Evolutionary conservation across 2,113 vertebrate species (phyloP), one percentile per base, ranked within the genome.

Genomic region (Takifugu bimaculatus): DNA sequence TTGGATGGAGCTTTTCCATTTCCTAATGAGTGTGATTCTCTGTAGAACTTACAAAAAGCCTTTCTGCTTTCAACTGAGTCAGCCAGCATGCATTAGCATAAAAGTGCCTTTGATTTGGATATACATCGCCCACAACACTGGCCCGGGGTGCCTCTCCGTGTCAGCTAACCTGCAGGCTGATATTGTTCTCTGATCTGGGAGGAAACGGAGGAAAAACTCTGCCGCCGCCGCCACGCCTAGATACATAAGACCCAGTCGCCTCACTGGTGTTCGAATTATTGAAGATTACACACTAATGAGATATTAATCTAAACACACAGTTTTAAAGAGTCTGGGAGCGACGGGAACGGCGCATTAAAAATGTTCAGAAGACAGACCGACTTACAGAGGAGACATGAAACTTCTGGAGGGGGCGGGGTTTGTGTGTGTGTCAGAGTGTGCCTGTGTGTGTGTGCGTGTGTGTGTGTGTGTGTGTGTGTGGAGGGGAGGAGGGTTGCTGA

Each of bases 21-120:
- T 82, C 66, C 78, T 84, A 85, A 85, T 79, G 70, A 83, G 80
- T 77, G 63, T 75, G 63, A 81, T 87, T 79, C 69, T 79, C 65
- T 70, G 81, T 76, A 66, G 75, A 74, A 87, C 73, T 82, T 70
- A 85, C 72, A 80, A 83, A 52, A 83, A 80, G 69, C 54, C 26
- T 75, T 77, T 78, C 54, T 77, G 70, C 72, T 83, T 79, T 50
- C 62, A 84, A 89, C 81, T 83, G 65, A 80, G 84, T 80, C 73
- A 84, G 81, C 88, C 82, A 84, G 84, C 88, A 88, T 32, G 65
- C 81, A 81, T 87, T 86, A 85, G 80, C 77, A 87, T 85, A 72
- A 76, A 86, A 71, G 84, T 69, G 50, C 61, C 81, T 89, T 89
- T 87, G 82, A 88, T 87, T 90, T 44, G 66, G 78, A 82, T 74